A percentile compares a stretch with the other conserved stretches of the same genome.
phyloP scores from a whole-genome alignment of 1,140 invertebrate species.

The Drosophila sp. region DNA sequence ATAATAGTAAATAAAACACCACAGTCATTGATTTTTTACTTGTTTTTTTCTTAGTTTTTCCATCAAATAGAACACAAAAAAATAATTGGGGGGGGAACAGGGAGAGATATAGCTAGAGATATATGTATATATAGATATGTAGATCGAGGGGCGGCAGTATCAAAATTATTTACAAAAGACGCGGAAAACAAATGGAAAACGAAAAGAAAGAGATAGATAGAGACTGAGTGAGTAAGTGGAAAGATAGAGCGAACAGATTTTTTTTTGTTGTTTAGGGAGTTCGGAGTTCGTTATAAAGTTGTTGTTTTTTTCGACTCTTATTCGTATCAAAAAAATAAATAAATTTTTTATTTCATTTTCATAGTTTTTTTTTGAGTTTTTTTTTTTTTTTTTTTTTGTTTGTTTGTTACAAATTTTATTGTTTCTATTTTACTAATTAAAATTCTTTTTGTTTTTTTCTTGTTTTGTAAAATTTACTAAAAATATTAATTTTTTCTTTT shows the following conservation, averaged over 20 bases:
- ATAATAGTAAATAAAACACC: constrained; percentile 82
- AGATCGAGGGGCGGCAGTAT: constrained; percentile 33
- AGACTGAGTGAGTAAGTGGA: background rate
- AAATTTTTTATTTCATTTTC: constrained; percentile 33
- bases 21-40: constrained; percentile 76
- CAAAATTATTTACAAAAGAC: constrained; percentile 75
- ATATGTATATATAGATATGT: background rate
- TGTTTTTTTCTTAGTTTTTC: constrained; percentile 30
- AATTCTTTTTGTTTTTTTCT: constrained; percentile 29
- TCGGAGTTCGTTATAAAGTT: constrained; percentile 4
- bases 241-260: constrained; percentile 22
- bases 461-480: constrained; percentile 59
- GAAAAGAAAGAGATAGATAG: constrained; percentile 3
- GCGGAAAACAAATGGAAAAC: constrained; percentile 2
- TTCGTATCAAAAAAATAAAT: constrained; percentile 49
- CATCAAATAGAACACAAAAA: constrained; percentile 55
- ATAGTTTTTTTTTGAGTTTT: constrained; percentile 33
- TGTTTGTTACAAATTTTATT: constrained; percentile 51
- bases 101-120: constrained; percentile 13
- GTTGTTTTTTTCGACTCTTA: constrained; percentile 20
- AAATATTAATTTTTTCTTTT: constrained; percentile 42
- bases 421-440: constrained; percentile 12
- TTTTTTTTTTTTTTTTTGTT: constrained; percentile 42
- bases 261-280: constrained; percentile 8
- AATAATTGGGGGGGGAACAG: constrained; percentile 38